Evolutionary conservation across 2,113 vertebrate species (phyloP).

Genomic region (Psilopogon haemacephalus): DNA sequence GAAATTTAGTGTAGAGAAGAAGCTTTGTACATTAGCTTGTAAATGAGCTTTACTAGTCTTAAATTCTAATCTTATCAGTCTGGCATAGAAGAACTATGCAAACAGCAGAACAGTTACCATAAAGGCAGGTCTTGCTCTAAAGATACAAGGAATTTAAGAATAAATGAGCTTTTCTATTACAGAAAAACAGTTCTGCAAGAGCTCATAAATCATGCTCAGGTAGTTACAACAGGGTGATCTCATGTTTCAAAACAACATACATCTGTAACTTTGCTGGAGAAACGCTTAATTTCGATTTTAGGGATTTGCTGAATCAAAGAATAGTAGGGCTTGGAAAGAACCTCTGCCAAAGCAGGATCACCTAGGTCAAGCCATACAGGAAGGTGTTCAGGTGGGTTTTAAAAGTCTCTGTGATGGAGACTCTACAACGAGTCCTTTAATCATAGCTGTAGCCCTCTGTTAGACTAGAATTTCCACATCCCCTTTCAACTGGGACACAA

Average conservation of each 20-base stretch:
- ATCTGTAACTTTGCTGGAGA: not conserved
- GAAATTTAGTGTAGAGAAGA: not conserved
- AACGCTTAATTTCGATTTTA: not conserved
- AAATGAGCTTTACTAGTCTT: constrained; percentile 37
- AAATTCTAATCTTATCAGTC: constrained; percentile 27
- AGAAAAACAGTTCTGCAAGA: not conserved
- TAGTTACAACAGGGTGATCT: not conserved
- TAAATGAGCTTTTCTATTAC: not conserved
- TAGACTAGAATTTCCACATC: too few species aligned
- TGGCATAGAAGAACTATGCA: not conserved
- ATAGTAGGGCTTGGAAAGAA: too few species aligned
- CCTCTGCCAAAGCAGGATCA: too few species aligned
- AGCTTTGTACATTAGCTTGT: constrained; percentile 38
- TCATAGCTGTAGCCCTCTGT: too few species aligned
- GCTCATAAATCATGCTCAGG: not conserved
- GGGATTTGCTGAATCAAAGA: not conserved
- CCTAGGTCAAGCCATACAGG: too few species aligned
- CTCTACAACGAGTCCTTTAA: too few species aligned
- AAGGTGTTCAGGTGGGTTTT: too few species aligned
- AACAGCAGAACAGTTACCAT: not conserved
- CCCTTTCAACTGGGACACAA: too few species aligned
- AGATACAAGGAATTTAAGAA: not conserved
- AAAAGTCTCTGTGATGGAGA: too few species aligned
- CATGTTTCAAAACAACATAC: not conserved
- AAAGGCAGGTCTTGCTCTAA: not conserved